Percentiles rank a stretch among this genome's conserved stretches.
Evolutionary conservation across 2,113 vertebrate genomes (phyloP).

Genomic region (Nipponia nippon): DNA sequence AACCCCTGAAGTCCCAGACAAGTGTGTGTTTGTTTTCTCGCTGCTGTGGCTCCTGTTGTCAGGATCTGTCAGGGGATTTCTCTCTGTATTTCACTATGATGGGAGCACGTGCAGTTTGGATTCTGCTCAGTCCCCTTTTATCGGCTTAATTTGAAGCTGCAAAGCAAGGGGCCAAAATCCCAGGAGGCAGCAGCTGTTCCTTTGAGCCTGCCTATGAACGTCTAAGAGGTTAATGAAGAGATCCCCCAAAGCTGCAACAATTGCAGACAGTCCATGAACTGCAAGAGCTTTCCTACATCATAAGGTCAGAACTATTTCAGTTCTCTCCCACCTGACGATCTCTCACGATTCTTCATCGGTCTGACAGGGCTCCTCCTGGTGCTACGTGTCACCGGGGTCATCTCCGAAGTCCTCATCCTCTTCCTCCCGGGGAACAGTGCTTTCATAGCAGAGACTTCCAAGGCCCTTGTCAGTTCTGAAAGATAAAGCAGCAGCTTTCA

Average conservation of each 20-base stretch:
- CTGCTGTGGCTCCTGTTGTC: background rate
- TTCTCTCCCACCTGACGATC: background rate
- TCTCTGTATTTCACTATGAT: background rate
- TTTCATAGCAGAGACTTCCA: background rate
- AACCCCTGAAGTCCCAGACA: background rate
- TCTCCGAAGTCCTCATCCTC: background rate
- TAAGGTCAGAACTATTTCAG: background rate
- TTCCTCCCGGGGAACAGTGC: background rate
- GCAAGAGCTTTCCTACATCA: background rate
- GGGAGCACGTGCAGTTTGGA: background rate
- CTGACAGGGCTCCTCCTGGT: background rate
- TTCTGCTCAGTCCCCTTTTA: background rate
- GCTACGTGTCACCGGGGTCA: background rate
- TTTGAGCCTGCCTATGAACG: background rate
- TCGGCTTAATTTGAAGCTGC: background rate
- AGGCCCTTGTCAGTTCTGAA: background rate
- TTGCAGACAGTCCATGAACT: background rate
- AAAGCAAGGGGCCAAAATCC: background rate
- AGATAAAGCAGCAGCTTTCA: background rate
- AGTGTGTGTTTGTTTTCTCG: background rate
- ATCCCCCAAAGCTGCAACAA: background rate
- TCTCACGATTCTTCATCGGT: background rate
- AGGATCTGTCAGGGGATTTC: background rate
- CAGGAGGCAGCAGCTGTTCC: background rate
- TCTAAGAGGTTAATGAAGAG: background rate